These are phyloP conservation scores for Chaetophractus vellerosus DNA, from an alignment of 2,797 vertebrate species.

Conservation along the genomic window DNA sequence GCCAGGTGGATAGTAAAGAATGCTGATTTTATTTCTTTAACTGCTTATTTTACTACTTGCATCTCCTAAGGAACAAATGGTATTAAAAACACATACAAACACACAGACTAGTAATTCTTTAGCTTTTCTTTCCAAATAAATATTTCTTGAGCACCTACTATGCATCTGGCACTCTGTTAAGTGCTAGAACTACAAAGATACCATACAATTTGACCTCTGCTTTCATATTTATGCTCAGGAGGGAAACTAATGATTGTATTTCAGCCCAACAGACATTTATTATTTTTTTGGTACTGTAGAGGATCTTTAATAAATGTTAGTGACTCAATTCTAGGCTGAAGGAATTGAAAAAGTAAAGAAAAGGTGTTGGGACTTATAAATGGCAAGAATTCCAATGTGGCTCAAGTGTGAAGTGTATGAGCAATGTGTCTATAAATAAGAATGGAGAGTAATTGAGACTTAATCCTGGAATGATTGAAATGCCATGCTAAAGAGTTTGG, in stretches of 20 bases:
- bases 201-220: slow-evolving; percentile 8
- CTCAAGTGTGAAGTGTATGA: not conserved
- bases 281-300: not conserved
- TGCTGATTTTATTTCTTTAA: slow-evolving; percentile 45
- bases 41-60: slow-evolving; percentile 50
- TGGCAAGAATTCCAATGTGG: not conserved
- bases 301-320: slow-evolving; percentile 1
- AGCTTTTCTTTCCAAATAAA: slow-evolving; percentile 58
- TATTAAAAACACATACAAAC: slow-evolving; percentile 65
- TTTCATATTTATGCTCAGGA: slow-evolving; percentile 36
- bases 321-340: slow-evolving; percentile 34
- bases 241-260: slow-evolving; percentile 20
- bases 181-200: slow-evolving; percentile 39
- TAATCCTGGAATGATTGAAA: slow-evolving; percentile 5
- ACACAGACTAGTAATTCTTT: slow-evolving; percentile 27
- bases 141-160: slow-evolving; percentile 23
- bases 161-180: not conserved
- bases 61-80: not conserved
- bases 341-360: slow-evolving; percentile 23
- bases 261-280: not conserved
- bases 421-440: not conserved
- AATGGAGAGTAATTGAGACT: not conserved
- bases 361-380: not conserved
- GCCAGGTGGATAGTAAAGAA: slow-evolving; percentile 21
- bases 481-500: not conserved